Percentiles rank a stretch among this genome's conserved stretches.
Evolutionary conservation across 2,113 vertebrate genomes (phyloP).

Genomic region (human (Homo sapiens)): GRCh38 chr2:145919001-145919500

Average conservation of each 20-base stretch:
- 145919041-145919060: background rate
- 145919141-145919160: constrained; percentile 68
- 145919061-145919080: constrained; percentile 22
- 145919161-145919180: background rate
- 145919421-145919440: constrained; percentile 54
- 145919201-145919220: constrained; percentile 63
- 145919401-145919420: constrained; percentile 69
- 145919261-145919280: constrained; percentile 69
- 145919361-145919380: constrained; percentile 76
- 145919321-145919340: constrained; percentile 70
- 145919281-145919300: constrained; percentile 71
- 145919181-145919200: constrained; percentile 54
- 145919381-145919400: constrained; percentile 71
- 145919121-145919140: constrained; percentile 65
- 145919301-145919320: constrained; percentile 75
- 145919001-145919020: background rate
- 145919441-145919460: constrained; percentile 31
- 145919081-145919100: constrained; percentile 67
- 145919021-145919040: background rate
- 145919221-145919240: background rate
- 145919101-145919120: constrained; percentile 70
- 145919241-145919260: constrained; percentile 48
- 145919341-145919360: constrained; percentile 53
- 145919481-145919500: background rate
- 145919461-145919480: constrained; percentile 25